These are phyloP conservation scores for Seriola dumerili DNA, from an alignment of 2,113 vertebrate genomes.

Conservation along the genomic window DNA sequence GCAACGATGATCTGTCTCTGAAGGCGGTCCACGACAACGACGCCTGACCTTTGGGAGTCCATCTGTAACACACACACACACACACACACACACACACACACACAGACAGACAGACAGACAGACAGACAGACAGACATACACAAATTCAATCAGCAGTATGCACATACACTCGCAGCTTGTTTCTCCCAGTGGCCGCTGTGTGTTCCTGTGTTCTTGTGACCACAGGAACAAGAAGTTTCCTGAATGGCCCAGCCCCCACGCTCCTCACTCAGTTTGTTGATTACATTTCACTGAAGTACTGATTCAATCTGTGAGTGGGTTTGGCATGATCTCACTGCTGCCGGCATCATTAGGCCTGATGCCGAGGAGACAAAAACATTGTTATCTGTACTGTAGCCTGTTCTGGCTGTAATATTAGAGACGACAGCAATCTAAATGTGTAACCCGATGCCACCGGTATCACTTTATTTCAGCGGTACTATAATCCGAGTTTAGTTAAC, in stretches of 20 bases:
- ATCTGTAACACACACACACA: conserved; percentile 80
- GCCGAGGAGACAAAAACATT: conserved; percentile 26
- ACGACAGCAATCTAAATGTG: conserved; percentile 14
- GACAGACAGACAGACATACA: neutral
- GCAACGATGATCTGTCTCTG: conserved; percentile 98
- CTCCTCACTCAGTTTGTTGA: conserved; percentile 41
- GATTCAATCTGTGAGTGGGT: conserved; percentile 60
- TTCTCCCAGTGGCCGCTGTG: neutral
- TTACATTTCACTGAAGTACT: conserved; percentile 66
- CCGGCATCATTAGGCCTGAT: conserved; percentile 40
- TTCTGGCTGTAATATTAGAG: conserved; percentile 9
- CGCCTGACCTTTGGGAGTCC: conserved; percentile 90
- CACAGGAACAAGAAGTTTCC: conserved; percentile 14
- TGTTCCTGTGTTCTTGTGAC: neutral
- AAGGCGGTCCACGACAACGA: conserved; percentile 92
- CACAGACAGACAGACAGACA: too few species aligned
- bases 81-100: conserved; percentile 33
- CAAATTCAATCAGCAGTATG: neutral
- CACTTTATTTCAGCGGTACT: neutral
- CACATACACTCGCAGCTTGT: neutral
- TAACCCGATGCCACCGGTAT: neutral
- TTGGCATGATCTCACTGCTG: conserved; percentile 70
- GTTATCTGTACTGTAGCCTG: conserved; percentile 32
- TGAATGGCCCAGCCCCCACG: conserved; percentile 8
- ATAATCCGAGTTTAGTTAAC: neutral